Base-by-base conservation (phyloP, 2,113 vertebrate species). In the Eidolon helvum region DNA sequence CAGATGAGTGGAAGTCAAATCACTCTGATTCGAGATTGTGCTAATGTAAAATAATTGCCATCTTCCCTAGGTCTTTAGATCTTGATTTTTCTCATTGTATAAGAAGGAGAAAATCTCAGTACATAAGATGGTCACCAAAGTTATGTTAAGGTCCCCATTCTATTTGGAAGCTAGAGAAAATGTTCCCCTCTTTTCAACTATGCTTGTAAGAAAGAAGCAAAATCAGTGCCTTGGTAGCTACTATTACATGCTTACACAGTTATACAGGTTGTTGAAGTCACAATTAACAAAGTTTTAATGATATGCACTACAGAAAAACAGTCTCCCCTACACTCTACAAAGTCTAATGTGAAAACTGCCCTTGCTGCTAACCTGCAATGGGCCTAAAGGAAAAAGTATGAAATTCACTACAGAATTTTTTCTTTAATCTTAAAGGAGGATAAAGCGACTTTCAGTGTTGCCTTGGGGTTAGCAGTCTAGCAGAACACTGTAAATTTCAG, bases 341-440 rank as follows among this genome's bases (percentile, higher is more conserved):
- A 69, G 9, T 61, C 18, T 30, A 33, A 82, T 19, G 3, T 38
- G 43, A 88, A 82, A 90, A 55, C 1, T 85, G 35, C 2, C 12
- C 35, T 91, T 82, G 45, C n/a, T 75, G 10, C 4, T 24, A 72
- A 26, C 7, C 77, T 68, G 38, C 15, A 57, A 15, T 14, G 26
- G 16, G 10, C 0, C 35, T 48, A 14, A 50, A 33, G 21, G 26
- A 38, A n/a, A 65, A 66, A 86, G 15, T 28, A 91, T n/a, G 28
- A 2, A 78, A 74, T 90, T 93, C 24, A 77, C 3, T 53, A 59
- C 11, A 11, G 28, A 18, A 55, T 30, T 15, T 50, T 45, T 68
- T 45, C 19, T 96, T 90, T 91, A 68, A 57, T 24, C 40, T 53
- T 68, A 50, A 78, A 83, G 30, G 28, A 86, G 22, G 79, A 72